These are phyloP conservation scores for Rhinichthys osculus DNA, from an alignment of 2,797 vertebrate species.

Conservation along the genomic window DNA sequence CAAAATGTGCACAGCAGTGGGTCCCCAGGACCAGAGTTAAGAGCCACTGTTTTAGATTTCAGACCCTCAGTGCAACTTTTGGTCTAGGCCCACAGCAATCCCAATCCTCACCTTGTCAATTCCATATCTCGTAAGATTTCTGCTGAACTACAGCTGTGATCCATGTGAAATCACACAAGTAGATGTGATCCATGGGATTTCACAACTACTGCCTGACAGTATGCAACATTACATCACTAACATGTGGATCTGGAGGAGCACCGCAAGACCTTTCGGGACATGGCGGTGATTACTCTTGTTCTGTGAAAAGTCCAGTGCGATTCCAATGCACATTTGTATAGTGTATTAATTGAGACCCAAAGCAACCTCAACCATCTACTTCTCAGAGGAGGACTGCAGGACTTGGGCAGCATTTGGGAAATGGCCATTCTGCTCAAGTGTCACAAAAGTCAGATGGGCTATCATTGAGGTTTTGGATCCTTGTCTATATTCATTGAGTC, in stretches of 20 bases:
- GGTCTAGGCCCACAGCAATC: not conserved
- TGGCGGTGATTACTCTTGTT: not conserved
- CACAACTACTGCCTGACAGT: not conserved
- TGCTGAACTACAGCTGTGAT: not conserved
- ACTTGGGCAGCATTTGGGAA: not conserved
- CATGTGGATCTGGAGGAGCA: not conserved
- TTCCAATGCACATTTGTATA: not conserved
- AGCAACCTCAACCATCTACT: not conserved
- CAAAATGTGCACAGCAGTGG: not conserved
- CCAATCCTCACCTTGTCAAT: not conserved
- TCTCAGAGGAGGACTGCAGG: not conserved
- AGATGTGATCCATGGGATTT: not conserved
- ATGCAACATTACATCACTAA: not conserved
- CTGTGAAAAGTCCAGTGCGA: not conserved
- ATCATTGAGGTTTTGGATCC: too few species aligned
- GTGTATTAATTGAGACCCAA: not conserved
- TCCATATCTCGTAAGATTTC: not conserved
- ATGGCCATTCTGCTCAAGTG: not conserved
- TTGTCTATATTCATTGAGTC: not conserved
- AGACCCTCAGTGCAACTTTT: too few species aligned
- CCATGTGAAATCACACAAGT: too few species aligned
- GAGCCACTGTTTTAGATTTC: not conserved
- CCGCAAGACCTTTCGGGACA: not conserved
- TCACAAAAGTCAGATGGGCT: too few species aligned
- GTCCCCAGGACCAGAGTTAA: too few species aligned